phyloP scores from a whole-genome alignment of 2,888 invertebrate genomes.

The Tachystola acroxantha region DNA sequence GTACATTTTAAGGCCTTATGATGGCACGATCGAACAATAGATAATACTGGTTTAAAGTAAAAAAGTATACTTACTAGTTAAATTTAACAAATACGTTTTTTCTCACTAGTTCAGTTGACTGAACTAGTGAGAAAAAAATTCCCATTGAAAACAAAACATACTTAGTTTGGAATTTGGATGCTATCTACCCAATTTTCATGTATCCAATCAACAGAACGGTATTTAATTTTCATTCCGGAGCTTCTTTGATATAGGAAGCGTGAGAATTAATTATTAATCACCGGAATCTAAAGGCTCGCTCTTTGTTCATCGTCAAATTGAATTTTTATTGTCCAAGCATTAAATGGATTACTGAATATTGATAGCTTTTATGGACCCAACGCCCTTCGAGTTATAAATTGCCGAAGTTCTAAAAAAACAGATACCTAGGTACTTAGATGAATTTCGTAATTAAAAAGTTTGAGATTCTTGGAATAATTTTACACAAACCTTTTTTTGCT shows the following conservation, averaged over 20 bases:
- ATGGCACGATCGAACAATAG: too few relatives aligned
- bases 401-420: slow-evolving; percentile 14
- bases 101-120: too few relatives aligned
- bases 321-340: slow-evolving; percentile 29
- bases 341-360: slow-evolving; percentile 30
- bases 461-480: not conserved
- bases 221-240: not conserved
- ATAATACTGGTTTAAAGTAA: too few relatives aligned
- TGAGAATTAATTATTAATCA: slow-evolving; percentile 14
- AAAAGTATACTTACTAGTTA: too few relatives aligned
- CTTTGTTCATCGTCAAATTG: slow-evolving; percentile 26
- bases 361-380: slow-evolving; percentile 23
- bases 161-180: too few relatives aligned
- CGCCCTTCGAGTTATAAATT: slow-evolving; percentile 18
- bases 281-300: slow-evolving; percentile 8
- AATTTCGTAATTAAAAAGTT: slow-evolving; percentile 12
- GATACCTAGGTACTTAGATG: too few relatives aligned
- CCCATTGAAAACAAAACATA: too few relatives aligned
- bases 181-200: too few relatives aligned
- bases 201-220: not conserved
- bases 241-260: not conserved
- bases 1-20: too few relatives aligned
- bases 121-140: too few relatives aligned
- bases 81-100: too few relatives aligned
- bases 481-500: too few relatives aligned